These are phyloP conservation scores for Microplitis deprimator DNA, from an alignment of 2,888 invertebrate species.

Conservation along the genomic window DNA sequence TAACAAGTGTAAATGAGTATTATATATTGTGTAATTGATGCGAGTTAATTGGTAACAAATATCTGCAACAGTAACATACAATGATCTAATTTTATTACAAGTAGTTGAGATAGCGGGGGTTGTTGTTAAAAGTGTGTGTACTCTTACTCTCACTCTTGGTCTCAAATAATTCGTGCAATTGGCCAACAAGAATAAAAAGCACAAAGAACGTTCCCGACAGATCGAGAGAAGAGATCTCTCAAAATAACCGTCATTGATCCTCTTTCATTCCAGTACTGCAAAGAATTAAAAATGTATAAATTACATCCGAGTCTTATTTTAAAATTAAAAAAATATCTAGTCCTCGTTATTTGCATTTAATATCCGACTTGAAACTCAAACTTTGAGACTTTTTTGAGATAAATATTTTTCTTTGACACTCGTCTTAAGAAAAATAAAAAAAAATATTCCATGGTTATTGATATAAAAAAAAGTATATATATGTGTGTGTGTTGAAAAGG, in stretches of 20 bases:
- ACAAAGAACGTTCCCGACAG: constrained; percentile 42
- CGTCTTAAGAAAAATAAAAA: neutral
- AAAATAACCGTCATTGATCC: constrained; percentile 68
- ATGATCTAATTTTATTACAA: constrained; percentile 41
- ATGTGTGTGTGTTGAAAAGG: neutral
- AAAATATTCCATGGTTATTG: neutral
- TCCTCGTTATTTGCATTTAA: neutral
- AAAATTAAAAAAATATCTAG: neutral
- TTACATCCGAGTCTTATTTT: constrained; percentile 33
- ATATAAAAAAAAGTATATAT: neutral
- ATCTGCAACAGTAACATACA: constrained; percentile 6
- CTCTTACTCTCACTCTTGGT: neutral
- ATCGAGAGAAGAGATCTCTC: constrained; percentile 56
- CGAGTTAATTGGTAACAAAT: constrained; percentile 15
- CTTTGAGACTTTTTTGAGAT: neutral
- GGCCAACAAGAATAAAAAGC: constrained; percentile 24
- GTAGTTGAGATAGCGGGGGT: constrained; percentile 27
- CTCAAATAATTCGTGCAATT: constrained; percentile 2
- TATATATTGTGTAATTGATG: constrained; percentile 14
- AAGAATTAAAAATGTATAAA: constrained; percentile 35
- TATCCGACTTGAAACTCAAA: neutral
- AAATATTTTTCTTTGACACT: neutral
- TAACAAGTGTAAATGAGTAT: constrained; percentile 1
- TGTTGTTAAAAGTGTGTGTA: constrained; percentile 21
- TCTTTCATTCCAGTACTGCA: constrained; percentile 53